Evolutionary conservation across 2,797 vertebrate species (phyloP), one percentile per base, ranked within the genome.

Genomic region (Urosaurus nigricauda): DNA sequence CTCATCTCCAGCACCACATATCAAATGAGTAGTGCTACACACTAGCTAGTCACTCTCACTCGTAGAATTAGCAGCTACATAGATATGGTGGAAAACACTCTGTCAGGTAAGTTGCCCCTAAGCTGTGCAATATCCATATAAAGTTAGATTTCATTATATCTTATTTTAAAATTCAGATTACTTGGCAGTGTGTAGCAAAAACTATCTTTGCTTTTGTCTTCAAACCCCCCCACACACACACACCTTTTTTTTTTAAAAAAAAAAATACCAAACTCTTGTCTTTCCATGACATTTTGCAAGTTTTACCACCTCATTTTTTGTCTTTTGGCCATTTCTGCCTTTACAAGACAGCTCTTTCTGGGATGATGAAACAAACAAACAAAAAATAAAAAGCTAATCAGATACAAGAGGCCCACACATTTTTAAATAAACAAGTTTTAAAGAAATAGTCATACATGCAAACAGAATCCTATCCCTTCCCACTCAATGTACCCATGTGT

Each of bases 241-340:
- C n/a, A n/a, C 47, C n/a, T 65, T 19, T 43, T 53, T 43, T 87
- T 82, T 51, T 37, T n/a, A n/a, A n/a, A n/a, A n/a, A n/a, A n/a
- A n/a, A n/a, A 88, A 74, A 51, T 29, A 73, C 58, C 13, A 47
- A 32, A 58, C 12, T 75, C 11, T 63, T 26, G n/a, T 37, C 47
- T 83, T 65, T 68, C 80, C 74, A 83, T 56, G 32, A 75, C 35
- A 47, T 77, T 83, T 75, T 68, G 80, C 73, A 40, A 56, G 47
- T 56, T 56, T 9, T 9, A 2, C 53, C 53, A 78, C 2, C 3
- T 68, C 16, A 37, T 83, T 51, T 81, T 47, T 40, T 21, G 24
- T 32, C 19, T 63, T 63, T 40, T 63, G n/a, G 37, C 32, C 16
- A 71, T 83, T 77, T 58, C 29, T 74, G 19, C 32, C 63, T 84